Evolutionary conservation across 37 sponge, comb jelly and placozoan species (phyloP).

Genomic region (Diacarnus erythraeanus): DNA sequence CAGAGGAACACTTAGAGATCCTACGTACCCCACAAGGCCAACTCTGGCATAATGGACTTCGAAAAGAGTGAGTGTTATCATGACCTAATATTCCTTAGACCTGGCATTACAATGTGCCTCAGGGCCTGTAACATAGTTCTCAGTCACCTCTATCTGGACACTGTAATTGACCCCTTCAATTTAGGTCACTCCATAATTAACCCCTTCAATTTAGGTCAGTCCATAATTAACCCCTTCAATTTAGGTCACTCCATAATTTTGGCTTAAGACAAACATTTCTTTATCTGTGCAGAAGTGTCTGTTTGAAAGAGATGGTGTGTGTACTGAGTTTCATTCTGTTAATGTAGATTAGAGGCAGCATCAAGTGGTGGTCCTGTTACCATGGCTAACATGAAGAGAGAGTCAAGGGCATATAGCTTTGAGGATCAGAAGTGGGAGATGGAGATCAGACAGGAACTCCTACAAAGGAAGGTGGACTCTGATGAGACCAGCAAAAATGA

Average conservation of each 20-base stretch:
- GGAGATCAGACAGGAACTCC: conserved; percentile 64
- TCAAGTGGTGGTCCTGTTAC: conserved; percentile 3
- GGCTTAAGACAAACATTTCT: too few species aligned
- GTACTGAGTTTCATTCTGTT: too few species aligned
- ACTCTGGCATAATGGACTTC: conserved; percentile 57
- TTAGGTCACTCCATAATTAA: too few species aligned
- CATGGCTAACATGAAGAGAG: conserved; percentile 72
- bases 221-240: too few species aligned
- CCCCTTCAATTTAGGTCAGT: too few species aligned
- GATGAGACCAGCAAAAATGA: background rate
- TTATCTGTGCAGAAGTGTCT: background rate
- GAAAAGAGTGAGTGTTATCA: conserved; percentile 49
- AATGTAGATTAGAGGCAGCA: conserved; percentile 8
- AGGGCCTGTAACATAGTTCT: too few species aligned
- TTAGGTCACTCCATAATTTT: too few species aligned
- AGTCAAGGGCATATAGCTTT: conserved; percentile 79
- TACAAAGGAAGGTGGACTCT: conserved; percentile 4
- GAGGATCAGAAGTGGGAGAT: conserved; percentile 96
- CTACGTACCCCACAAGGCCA: conserved; percentile 55
- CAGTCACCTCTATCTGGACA: too few species aligned
- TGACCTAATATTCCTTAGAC: background rate
- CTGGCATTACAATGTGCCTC: background rate
- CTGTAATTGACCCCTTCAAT: too few species aligned
- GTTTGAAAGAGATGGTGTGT: background rate
- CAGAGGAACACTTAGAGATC: conserved; percentile 60